Evolutionary conservation across 2,113 vertebrate genomes (phyloP).

Genomic region (Dicentrarchus labrax): DNA sequence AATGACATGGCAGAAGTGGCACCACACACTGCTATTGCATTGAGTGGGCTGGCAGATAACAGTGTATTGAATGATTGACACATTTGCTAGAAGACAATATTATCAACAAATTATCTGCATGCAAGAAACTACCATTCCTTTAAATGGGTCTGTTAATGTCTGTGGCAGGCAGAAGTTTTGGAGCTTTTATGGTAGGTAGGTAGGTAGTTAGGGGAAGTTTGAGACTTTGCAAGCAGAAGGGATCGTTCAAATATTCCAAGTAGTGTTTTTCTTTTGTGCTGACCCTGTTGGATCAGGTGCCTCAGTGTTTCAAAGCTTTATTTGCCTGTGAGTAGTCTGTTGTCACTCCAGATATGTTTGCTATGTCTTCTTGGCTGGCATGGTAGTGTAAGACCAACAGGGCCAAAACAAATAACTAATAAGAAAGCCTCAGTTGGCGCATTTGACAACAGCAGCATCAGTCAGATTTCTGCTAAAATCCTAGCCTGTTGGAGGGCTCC

Average conservation of each 20-base stretch:
- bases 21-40: conserved; percentile 15
- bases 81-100: neutral
- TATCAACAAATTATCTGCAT: conserved; percentile 3
- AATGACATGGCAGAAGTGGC: conserved; percentile 15
- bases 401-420: conserved; percentile 2
- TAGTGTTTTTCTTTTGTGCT: conserved; percentile 11
- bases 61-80: neutral
- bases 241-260: neutral
- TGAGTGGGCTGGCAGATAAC: neutral
- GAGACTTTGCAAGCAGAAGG: neutral
- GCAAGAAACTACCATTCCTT: neutral
- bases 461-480: neutral
- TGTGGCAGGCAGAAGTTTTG: neutral
- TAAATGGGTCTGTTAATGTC: neutral
- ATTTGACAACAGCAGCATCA: neutral
- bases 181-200: neutral
- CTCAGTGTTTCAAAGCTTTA: neutral
- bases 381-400: neutral
- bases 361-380: neutral
- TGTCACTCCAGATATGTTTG: conserved; percentile 2
- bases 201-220: neutral
- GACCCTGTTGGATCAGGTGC: neutral
- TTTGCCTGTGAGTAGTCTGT: conserved; percentile 1
- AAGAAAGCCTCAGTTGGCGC: neutral
- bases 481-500: neutral